phyloP scores from a whole-genome alignment of 2,888 invertebrate species.

The Halictus ligatus region DNA sequence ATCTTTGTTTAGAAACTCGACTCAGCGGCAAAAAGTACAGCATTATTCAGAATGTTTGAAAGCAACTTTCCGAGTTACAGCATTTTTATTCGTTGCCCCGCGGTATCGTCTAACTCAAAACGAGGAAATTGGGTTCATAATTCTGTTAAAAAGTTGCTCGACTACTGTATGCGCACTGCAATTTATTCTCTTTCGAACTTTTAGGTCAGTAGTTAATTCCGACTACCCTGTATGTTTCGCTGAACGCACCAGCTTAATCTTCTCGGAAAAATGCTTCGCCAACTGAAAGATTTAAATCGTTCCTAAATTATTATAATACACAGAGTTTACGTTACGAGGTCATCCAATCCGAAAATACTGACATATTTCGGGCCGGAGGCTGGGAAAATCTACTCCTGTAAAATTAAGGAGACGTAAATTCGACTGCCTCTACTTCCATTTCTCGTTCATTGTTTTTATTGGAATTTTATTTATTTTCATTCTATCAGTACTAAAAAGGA shows the following conservation, averaged over 20 bases:
- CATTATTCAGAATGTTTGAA: slow-evolving; percentile 19
- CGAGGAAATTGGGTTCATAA: slow-evolving; percentile 17
- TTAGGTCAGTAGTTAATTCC: not conserved
- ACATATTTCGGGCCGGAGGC: not conserved
- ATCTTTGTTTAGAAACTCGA: slow-evolving; percentile 18
- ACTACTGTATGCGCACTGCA: not conserved
- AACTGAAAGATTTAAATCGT: slow-evolving; percentile 11
- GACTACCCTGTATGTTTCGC: not conserved
- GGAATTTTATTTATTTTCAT: no score
- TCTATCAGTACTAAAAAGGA: no score
- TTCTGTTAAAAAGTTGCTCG: slow-evolving; percentile 21
- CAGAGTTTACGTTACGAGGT: not conserved
- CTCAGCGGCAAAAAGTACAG: not conserved
- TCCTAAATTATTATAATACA: not conserved
- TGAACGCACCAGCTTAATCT: not conserved
- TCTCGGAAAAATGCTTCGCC: not conserved
- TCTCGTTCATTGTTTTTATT: not conserved
- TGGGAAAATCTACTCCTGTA: not conserved
- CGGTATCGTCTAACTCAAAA: slow-evolving; percentile 9
- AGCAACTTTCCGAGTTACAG: not conserved
- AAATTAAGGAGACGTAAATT: not conserved
- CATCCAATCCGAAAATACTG: not conserved
- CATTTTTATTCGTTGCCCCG: slow-evolving; percentile 18
- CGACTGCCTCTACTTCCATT: not conserved
- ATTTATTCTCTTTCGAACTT: slow-evolving; percentile 22